Base-by-base conservation (phyloP, 2,888 invertebrate genomes). In the Ypsolopha sequella region DNA sequence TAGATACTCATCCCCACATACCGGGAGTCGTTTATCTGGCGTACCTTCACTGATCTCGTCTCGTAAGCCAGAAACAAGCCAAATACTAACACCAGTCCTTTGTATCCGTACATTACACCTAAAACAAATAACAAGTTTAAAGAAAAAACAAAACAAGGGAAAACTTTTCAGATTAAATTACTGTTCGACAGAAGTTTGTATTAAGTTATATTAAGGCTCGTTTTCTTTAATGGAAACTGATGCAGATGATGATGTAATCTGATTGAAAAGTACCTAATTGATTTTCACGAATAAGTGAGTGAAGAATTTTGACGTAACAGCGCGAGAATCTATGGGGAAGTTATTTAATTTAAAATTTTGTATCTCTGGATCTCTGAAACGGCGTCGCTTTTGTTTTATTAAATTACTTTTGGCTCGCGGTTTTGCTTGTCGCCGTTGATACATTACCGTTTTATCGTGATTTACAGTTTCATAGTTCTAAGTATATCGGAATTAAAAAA, bases 1-100 rank as follows among this genome's bases (percentile, higher is more conserved):
- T 99, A 99, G 73, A 99, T 99, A 71, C 98, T 96, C 96, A 99
- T 97, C 59, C 98, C 98, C 34, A 99, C 98, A 76, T 98, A 97
- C 66, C 98, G 91, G 0, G 98, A 97, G 87, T 99, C 99, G 82
- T 99, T 99, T 70, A 99, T 96, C 82, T 97, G 96, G 60, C 95
- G 93, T 53, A 99, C 93, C 88, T 99, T 99, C 59, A 99, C 94
- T 58, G 97, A 98, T 51, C 99, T 90, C 1, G 98, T 99, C 81
- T 99, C 99, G 77, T 99, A 99, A 2, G 99, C 97, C 61, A 99
- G 88, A 78, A 99, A 99, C 52, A 99, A 89, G 1, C 99, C 99
- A 70, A 99, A 98, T 6, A 99, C 94, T 58, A 99, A 88, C 52
- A 99, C 93, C 41, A 99, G 89, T 1, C 98, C 98, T 78, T 99